These are phyloP conservation scores for Tragelaphus eurycerus DNA, from an alignment of 2,797 vertebrate species.

Conservation along the genomic window DNA sequence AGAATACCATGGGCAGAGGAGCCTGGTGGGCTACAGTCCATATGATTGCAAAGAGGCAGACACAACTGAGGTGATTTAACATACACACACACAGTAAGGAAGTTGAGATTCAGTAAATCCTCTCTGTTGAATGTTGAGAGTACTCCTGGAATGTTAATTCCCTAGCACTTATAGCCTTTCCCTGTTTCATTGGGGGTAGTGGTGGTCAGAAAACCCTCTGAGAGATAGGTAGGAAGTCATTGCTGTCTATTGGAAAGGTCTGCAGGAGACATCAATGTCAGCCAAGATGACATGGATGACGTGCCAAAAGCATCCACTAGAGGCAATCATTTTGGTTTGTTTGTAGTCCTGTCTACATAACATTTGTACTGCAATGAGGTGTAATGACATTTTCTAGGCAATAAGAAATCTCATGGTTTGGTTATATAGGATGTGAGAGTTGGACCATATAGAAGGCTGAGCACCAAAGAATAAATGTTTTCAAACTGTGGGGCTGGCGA, in stretches of 20 bases:
- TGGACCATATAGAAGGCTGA: background rate
- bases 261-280: background rate
- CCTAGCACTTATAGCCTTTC: background rate
- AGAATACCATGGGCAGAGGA: background rate
- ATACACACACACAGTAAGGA: background rate
- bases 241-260: background rate
- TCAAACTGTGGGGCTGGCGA: background rate
- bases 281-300: background rate
- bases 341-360: background rate
- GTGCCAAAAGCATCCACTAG: background rate
- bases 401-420: background rate
- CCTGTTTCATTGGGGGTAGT: rapidly evolving
- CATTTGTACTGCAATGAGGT: background rate
- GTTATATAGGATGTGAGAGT: background rate
- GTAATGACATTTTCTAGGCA: background rate
- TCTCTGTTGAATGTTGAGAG: background rate
- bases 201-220: background rate
- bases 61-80: background rate
- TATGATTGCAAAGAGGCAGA: background rate
- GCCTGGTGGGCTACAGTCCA: background rate
- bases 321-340: background rate
- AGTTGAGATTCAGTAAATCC: background rate
- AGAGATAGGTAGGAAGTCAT: background rate
- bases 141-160: background rate
- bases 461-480: background rate